Percentiles rank a stretch among this genome's conserved stretches.
Conservation (phyloP, 2,797 vertebrate genomes). For the Gorsachius magnificus region DNA sequence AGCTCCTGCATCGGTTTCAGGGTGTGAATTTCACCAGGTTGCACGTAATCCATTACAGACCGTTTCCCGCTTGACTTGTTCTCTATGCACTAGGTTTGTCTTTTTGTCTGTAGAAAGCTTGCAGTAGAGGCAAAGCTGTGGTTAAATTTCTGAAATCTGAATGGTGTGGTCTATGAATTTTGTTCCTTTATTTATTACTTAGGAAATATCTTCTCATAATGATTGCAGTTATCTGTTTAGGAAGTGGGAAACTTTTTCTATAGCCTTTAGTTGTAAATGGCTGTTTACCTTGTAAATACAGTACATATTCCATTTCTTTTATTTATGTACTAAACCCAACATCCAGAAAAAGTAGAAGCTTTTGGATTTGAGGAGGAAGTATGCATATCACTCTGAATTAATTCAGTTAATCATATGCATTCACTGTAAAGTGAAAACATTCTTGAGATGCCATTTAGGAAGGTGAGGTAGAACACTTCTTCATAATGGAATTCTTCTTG, state of each 20-base stretch:
- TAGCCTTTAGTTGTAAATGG: neutral
- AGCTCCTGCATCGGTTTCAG: neutral
- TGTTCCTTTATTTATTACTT: neutral
- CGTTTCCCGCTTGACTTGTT: neutral
- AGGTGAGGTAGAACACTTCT: neutral
- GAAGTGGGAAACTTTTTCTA: neutral
- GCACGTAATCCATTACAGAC: accelerated
- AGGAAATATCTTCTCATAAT: neutral
- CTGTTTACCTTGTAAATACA: neutral
- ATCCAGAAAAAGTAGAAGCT: neutral
- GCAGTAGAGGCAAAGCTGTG: neutral
- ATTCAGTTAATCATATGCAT: neutral
- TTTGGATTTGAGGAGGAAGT: neutral
- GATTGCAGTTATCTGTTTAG: neutral
- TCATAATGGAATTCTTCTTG: neutral
- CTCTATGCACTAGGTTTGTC: neutral
- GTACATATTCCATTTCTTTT: neutral
- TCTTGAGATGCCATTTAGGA: neutral
- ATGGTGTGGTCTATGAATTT: neutral
- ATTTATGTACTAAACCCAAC: neutral
- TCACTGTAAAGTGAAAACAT: neutral
- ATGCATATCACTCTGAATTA: neutral
- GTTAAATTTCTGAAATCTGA: neutral
- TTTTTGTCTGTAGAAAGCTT: neutral
- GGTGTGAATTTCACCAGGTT: neutral